phyloP scores from a whole-genome alignment of 2,888 invertebrate species.

The Silvanus unidentatus region DNA sequence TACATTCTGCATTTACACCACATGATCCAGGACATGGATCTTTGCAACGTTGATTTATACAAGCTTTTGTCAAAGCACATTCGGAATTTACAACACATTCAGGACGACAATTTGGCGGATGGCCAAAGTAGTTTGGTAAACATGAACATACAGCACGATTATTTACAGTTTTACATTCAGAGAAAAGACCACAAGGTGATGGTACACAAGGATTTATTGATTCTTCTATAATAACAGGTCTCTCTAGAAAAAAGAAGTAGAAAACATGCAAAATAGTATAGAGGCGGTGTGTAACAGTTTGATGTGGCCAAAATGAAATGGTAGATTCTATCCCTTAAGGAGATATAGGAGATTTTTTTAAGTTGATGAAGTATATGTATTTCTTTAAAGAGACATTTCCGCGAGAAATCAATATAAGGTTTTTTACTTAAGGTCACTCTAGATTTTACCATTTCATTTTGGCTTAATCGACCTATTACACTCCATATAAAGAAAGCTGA shows the following conservation, averaged over 20 bases:
- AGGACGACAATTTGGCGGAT: conserved; percentile 72
- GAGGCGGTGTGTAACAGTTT: conserved; percentile 4
- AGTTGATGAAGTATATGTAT: no score
- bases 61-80: conserved; percentile 65
- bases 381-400: no score
- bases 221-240: conserved; percentile 28
- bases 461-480: conserved; percentile 4
- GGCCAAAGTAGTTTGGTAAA: conserved; percentile 65
- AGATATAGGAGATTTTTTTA: no score
- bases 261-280: conserved; percentile 19
- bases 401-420: no score
- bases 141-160: conserved; percentile 71
- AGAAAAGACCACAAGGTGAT: conserved; percentile 71
- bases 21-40: conserved; percentile 73
- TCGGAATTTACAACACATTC: conserved; percentile 70
- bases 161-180: conserved; percentile 64
- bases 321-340: no score
- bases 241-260: conserved; percentile 36
- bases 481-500: background rate
- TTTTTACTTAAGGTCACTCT: conserved; percentile 6
- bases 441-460: conserved; percentile 4
- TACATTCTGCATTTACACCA: conserved; percentile 65
- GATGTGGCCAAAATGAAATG: conserved; percentile 2
- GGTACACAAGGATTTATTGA: conserved; percentile 58
- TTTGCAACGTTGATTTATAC: conserved; percentile 65